Percentiles rank a stretch among this genome's conserved stretches.
Conservation (phyloP, 92 coral and sea anemone genomes). For the Bergia sp. region DNA sequence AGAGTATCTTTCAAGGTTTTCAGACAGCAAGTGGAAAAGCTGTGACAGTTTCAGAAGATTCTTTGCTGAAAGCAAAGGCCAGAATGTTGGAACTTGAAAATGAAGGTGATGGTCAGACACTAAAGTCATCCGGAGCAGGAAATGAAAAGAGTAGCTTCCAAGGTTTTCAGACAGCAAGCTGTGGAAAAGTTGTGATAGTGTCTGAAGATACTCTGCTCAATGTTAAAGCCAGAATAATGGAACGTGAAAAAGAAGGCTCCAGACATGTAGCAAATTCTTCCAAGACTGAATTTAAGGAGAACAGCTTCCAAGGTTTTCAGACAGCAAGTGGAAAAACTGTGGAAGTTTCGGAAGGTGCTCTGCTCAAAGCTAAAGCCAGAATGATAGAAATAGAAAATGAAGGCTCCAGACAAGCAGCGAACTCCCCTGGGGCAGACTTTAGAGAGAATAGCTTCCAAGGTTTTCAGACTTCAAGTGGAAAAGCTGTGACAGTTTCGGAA, state of each 20-base stretch:
- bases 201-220: not conserved
- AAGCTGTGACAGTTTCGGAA: too few relatives aligned
- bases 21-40: constrained; percentile 74
- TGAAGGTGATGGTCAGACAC: not conserved
- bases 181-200: constrained; percentile 7
- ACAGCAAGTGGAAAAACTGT: constrained; percentile 33
- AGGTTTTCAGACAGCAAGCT: constrained; percentile 33
- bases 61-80: constrained; percentile 60
- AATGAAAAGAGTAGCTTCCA: not conserved
- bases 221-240: not conserved
- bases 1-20: constrained; percentile 39
- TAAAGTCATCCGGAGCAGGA: not conserved
- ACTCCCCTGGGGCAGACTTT: not conserved
- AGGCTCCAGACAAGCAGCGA: not conserved
- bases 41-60: constrained; percentile 64
- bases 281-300: not conserved
- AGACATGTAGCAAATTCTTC: not conserved
- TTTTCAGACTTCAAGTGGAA: constrained; percentile 7
- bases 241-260: constrained; percentile 9
- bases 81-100: constrained; percentile 17
- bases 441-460: constrained; percentile 6
- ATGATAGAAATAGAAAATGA: constrained; percentile 2
- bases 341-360: not conserved
- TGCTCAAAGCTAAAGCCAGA: not conserved
- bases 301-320: constrained; percentile 22